phyloP scores from a whole-genome alignment of 2,888 invertebrate genomes.

The Leistus spinibarbis region DNA sequence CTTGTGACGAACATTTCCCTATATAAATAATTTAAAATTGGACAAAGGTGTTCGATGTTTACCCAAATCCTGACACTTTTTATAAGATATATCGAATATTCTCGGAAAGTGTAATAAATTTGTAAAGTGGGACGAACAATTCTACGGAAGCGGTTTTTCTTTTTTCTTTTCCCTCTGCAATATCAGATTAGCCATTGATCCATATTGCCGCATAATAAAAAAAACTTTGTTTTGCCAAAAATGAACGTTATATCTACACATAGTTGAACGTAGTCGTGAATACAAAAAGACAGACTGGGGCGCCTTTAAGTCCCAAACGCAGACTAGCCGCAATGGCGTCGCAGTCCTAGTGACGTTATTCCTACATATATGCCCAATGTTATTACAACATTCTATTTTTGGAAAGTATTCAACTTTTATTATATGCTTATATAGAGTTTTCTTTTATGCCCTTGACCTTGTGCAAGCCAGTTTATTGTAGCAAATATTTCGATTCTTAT shows the following conservation, averaged over 20 bases:
- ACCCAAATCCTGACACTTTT: background rate
- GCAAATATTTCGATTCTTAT: background rate
- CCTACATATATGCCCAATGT: constrained; percentile 1
- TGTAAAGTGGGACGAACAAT: background rate
- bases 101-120: background rate
- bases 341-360: constrained; percentile 12
- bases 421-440: constrained; percentile 6
- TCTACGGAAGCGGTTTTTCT: background rate
- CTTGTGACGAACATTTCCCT: background rate
- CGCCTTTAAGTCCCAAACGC: constrained; percentile 10
- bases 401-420: constrained; percentile 27
- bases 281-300: constrained; percentile 11
- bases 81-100: background rate
- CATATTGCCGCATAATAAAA: background rate
- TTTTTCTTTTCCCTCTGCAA: background rate
- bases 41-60: background rate
- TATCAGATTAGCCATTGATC: background rate
- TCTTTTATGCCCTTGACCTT: background rate
- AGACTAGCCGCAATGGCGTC: constrained; percentile 9
- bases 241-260: background rate
- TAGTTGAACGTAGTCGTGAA: background rate
- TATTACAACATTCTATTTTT: constrained; percentile 15
- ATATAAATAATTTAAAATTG: background rate
- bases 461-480: background rate
- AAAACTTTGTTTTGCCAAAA: background rate